phyloP scores from a whole-genome alignment of 2,113 vertebrate species.

The Erythrocercus mccallii region DNA sequence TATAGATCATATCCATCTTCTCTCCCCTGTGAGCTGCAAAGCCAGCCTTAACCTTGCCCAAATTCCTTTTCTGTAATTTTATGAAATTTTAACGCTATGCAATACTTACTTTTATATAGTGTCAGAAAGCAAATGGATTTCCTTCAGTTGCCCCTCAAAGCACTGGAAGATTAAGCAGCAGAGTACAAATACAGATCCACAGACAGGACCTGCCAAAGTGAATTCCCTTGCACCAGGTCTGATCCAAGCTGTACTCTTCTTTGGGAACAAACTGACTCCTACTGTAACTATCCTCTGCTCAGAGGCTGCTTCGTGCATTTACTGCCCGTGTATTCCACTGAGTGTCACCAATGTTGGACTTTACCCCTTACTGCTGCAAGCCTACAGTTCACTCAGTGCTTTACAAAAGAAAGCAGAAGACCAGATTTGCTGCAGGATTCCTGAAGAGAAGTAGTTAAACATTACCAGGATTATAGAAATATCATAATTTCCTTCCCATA shows the following conservation, averaged over 20 bases:
- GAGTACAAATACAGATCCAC: neutral
- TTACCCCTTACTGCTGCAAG: neutral
- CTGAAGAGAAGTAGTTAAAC: neutral
- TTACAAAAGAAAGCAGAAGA: neutral
- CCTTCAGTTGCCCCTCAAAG: neutral
- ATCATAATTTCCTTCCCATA: neutral
- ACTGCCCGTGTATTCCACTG: accelerated
- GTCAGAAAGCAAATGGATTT: neutral
- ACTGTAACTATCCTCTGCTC: neutral
- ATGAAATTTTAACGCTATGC: neutral
- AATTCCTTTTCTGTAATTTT: neutral
- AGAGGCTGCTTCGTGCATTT: accelerated
- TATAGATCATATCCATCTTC: neutral
- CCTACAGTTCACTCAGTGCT: neutral
- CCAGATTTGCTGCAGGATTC: neutral
- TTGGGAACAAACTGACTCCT: neutral
- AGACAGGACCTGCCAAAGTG: neutral
- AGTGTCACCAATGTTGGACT: neutral
- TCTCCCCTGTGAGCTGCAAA: neutral
- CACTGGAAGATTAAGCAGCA: neutral
- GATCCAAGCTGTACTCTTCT: neutral
- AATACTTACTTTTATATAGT: neutral
- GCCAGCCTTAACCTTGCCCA: neutral
- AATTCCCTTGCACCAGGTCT: neutral
- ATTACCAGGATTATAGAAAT: accelerated